Evolutionary conservation across 2,797 vertebrate genomes (phyloP).

Genomic region (Acanthurus tractus): DNA sequence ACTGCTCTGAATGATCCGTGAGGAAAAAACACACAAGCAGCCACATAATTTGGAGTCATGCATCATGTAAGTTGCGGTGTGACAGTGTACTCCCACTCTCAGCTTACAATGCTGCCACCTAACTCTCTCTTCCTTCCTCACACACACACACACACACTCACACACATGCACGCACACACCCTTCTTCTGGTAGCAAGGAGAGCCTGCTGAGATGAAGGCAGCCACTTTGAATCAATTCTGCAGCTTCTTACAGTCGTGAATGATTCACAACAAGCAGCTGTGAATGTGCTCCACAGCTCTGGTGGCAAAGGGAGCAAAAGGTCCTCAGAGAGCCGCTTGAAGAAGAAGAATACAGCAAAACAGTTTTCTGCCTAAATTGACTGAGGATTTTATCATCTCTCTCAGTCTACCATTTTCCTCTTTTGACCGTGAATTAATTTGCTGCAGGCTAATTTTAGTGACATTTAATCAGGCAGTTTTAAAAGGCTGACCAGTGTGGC

Average conservation of each 20-base stretch:
- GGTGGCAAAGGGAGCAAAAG: slow-evolving; percentile 25
- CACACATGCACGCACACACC: slow-evolving; percentile 8
- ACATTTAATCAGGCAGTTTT: slow-evolving; percentile 22
- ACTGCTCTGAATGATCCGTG: slow-evolving; percentile 57
- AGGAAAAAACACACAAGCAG: slow-evolving; percentile 50
- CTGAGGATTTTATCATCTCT: slow-evolving; percentile 17
- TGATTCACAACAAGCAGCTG: slow-evolving; percentile 32
- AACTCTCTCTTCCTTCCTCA: no score
- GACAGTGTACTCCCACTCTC: slow-evolving; percentile 68
- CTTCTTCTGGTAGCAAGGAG: slow-evolving; percentile 27
- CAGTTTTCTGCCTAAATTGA: slow-evolving; percentile 5
- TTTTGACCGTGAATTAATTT: slow-evolving; percentile 21
- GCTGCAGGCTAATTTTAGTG: slow-evolving; percentile 34
- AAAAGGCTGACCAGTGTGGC: slow-evolving; percentile 10
- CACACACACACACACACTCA: slow-evolving; percentile 7
- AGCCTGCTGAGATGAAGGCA: slow-evolving; percentile 59
- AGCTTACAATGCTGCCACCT: slow-evolving; percentile 40
- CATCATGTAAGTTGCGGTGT: slow-evolving; percentile 55
- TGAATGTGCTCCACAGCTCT: slow-evolving; percentile 35
- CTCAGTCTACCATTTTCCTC: neutral
- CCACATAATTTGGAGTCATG: slow-evolving; percentile 60
- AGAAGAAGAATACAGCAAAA: slow-evolving; percentile 25
- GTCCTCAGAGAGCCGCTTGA: slow-evolving; percentile 14
- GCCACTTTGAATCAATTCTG: slow-evolving; percentile 48
- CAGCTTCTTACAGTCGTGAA: slow-evolving; percentile 48